Percentiles rank a stretch among this genome's conserved stretches.
These are phyloP conservation scores for Endotricha flammealis DNA, from an alignment of 2,888 invertebrate species.

Conservation along the genomic window DNA sequence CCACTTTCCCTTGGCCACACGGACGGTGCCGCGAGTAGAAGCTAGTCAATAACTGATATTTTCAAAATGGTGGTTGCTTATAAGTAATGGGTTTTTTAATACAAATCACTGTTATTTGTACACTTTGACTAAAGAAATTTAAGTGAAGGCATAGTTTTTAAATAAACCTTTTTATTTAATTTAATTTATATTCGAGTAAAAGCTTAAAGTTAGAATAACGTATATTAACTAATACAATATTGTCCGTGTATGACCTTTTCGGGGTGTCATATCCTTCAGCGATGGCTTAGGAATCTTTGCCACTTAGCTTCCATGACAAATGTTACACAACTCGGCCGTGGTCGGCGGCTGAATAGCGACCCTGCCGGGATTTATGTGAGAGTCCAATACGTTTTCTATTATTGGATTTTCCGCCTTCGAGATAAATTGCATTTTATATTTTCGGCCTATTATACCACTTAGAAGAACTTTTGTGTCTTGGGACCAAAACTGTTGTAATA, in stretches of 20 bases:
- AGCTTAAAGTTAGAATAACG: no score
- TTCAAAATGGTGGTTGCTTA: no score
- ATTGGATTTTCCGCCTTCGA: conserved; percentile 26
- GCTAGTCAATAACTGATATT: no score
- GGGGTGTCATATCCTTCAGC: neutral
- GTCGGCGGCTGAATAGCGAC: conserved; percentile 1
- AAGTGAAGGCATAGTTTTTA: no score
- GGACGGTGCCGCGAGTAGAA: no score
- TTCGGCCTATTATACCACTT: conserved; percentile 10
- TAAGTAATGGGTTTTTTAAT: no score
- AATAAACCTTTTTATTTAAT: no score
- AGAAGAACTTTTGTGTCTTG: neutral
- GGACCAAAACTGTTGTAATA: neutral
- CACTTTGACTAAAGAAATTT: no score
- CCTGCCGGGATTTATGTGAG: conserved; percentile 16
- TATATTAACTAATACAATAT: no score
- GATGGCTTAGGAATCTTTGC: conserved; percentile 1
- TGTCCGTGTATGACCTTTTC: neutral
- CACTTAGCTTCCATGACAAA: conserved; percentile 6
- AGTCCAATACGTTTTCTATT: conserved; percentile 27
- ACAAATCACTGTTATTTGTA: no score
- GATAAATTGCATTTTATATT: conserved; percentile 34
- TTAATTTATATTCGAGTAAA: no score
- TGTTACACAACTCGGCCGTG: conserved; percentile 4
- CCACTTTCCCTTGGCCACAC: no score